Evolutionary conservation across 23 tunicate genomes (phyloP).

Genomic region (Halocynthia aurantium): DNA sequence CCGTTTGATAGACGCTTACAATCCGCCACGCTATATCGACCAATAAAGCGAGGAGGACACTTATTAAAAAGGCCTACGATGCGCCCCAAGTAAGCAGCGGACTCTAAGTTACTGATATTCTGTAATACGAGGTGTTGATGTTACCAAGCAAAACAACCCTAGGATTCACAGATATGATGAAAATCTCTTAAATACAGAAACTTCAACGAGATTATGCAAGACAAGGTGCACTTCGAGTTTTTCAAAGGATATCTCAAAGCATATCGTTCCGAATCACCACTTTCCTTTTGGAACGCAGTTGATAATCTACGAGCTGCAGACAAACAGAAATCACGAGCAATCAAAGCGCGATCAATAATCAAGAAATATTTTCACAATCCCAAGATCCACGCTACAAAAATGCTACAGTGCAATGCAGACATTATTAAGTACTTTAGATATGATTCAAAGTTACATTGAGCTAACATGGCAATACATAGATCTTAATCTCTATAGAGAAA

Average conservation of each 20-base stretch:
- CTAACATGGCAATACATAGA: not conserved
- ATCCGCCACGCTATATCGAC: constrained; percentile 19
- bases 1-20: constrained; percentile 17
- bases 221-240: constrained; percentile 43
- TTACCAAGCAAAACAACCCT: no score
- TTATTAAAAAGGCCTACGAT: constrained; percentile 34
- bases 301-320: constrained; percentile 38
- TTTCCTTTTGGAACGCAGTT: constrained; percentile 65
- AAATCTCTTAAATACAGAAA: constrained; percentile 18
- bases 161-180: no score
- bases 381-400: constrained; percentile 33
- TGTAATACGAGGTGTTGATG: no score
- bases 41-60: constrained; percentile 44
- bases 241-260: constrained; percentile 63
- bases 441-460: not conserved
- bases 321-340: constrained; percentile 39
- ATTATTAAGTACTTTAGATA: constrained; percentile 39
- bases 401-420: constrained; percentile 61
- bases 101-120: no score
- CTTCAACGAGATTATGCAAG: constrained; percentile 48
- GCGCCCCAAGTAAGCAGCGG: constrained; percentile 49
- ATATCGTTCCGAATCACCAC: constrained; percentile 35
- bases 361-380: constrained; percentile 63
- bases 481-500: constrained; percentile 38
- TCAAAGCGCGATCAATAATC: constrained; percentile 42